Evolutionary conservation across 2,888 invertebrate genomes (phyloP).

Genomic region (Zaprionus obscuricornis): DNA sequence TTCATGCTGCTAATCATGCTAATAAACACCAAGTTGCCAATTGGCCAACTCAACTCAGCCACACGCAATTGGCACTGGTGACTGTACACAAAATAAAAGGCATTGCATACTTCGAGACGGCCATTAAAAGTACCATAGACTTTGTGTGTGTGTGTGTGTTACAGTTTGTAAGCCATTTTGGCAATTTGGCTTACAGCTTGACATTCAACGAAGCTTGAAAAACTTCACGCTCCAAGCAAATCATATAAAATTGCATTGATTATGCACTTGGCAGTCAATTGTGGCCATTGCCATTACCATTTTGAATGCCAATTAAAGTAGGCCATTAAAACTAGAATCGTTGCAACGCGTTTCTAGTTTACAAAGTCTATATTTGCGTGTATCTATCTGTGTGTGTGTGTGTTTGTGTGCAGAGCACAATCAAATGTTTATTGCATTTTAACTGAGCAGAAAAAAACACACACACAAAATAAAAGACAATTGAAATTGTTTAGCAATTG

Average conservation of each 20-base stretch:
- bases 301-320: conserved; percentile 55
- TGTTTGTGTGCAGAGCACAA: too few species aligned
- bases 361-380: too few species aligned
- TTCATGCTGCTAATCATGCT: conserved; percentile 70
- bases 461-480: too few species aligned
- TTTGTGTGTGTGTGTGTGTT: conserved; percentile 17
- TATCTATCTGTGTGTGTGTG: too few species aligned
- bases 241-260: conserved; percentile 72
- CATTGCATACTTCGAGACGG: conserved; percentile 59
- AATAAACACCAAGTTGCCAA: conserved; percentile 64
- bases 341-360: not conserved
- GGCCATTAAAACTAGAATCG: conserved; percentile 42
- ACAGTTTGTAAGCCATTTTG: conserved; percentile 30
- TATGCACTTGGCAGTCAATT: conserved; percentile 76
- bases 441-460: not conserved
- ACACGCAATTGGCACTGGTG: conserved; percentile 6
- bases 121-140: too few species aligned
- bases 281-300: conserved; percentile 58
- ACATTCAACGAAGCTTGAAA: conserved; percentile 37
- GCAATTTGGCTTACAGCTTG: too few species aligned
- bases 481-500: not conserved
- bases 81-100: conserved; percentile 49
- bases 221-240: conserved; percentile 30
- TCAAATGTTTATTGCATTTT: not conserved
- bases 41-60: conserved; percentile 10